Conservation (phyloP, 2,888 invertebrate genomes). For the Megamerina dolium region DNA sequence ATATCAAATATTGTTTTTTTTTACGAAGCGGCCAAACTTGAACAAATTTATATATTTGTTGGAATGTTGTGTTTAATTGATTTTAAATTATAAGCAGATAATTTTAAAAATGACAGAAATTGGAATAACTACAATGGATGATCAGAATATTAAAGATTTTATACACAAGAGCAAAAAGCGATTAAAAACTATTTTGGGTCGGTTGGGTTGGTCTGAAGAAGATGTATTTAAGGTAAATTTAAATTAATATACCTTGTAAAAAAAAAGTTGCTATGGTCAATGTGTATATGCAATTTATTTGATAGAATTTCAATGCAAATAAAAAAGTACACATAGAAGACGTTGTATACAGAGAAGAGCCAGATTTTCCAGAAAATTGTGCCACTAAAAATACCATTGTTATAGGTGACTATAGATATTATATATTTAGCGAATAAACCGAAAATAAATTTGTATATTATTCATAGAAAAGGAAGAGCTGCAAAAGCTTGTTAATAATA, state of each 20-base stretch:
- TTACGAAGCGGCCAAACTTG: background rate
- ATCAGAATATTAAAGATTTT: slow-evolving; percentile 15
- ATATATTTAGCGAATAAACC: background rate
- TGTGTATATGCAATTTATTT: too few species aligned
- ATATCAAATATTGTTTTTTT: background rate
- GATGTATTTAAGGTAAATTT: slow-evolving; percentile 23
- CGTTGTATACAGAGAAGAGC: too few species aligned
- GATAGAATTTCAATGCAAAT: too few species aligned
- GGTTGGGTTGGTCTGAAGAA: slow-evolving; percentile 33
- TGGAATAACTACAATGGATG: background rate
- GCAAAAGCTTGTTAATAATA: slow-evolving; percentile 22
- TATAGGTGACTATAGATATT: slow-evolving; percentile 25
- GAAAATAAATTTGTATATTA: background rate
- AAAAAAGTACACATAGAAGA: too few species aligned
- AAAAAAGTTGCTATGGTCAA: too few species aligned
- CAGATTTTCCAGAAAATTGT: slow-evolving; percentile 22
- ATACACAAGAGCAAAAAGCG: slow-evolving; percentile 22
- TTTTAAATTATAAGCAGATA: background rate
- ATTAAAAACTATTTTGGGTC: slow-evolving; percentile 24
- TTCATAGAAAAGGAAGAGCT: slow-evolving; percentile 17
- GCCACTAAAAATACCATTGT: slow-evolving; percentile 22
- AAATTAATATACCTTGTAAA: background rate
- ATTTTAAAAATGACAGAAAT: too few species aligned
- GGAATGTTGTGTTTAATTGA: background rate
- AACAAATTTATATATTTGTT: background rate